Evolutionary conservation across 2,797 vertebrate species (phyloP).

Genomic region (Perodicticus potto): DNA sequence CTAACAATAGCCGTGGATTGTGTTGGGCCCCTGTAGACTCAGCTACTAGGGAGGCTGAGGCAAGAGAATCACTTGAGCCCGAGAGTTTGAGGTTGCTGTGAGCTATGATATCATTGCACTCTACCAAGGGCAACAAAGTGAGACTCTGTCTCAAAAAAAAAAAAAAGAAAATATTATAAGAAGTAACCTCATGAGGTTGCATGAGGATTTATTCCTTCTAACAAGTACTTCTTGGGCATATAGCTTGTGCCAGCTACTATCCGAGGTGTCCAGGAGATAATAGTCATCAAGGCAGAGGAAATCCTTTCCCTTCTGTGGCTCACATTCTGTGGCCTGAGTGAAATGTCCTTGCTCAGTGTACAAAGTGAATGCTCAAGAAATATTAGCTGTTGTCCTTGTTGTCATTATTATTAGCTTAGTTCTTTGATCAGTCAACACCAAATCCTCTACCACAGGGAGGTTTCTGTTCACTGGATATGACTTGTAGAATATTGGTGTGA

Average conservation of each 20-base stretch:
- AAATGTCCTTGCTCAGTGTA: not conserved
- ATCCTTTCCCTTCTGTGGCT: not conserved
- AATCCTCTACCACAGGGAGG: not conserved
- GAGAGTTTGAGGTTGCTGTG: no score
- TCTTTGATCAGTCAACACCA: not conserved
- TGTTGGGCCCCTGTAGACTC: no score
- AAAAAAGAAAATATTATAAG: not conserved
- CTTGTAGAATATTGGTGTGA: not conserved
- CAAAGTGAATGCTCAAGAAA: not conserved
- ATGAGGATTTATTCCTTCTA: constrained; percentile 2
- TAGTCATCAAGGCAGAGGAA: not conserved
- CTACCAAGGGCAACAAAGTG: no score
- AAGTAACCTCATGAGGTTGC: not conserved
- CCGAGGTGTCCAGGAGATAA: not conserved
- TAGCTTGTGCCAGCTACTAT: not conserved
- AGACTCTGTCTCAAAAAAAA: not conserved
- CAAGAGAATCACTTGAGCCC: no score
- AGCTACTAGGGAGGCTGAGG: no score
- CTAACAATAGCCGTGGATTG: no score
- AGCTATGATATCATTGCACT: no score
- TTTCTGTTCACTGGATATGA: not conserved
- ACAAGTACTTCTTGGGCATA: not conserved
- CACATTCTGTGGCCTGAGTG: not conserved
- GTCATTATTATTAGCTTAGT: not conserved
- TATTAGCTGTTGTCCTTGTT: not conserved